Evolutionary conservation across 2,888 invertebrate species (phyloP).

Genomic region (Sarcophaga carnaria): DNA sequence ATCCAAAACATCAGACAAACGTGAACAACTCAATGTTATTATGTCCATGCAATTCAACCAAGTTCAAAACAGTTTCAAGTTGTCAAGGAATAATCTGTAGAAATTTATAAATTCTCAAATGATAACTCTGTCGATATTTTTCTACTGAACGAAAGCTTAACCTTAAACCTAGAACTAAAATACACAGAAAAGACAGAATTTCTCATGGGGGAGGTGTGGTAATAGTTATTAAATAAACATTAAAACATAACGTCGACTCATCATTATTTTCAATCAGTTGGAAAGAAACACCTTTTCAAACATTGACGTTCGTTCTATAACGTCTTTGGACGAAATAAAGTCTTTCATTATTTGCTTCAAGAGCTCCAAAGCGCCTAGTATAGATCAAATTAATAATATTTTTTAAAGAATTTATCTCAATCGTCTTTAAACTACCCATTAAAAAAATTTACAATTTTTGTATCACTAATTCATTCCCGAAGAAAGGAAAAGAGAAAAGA

Average conservation of each 20-base stretch:
- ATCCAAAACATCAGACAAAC: too few relatives aligned
- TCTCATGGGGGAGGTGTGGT: not conserved
- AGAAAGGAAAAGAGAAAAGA: not conserved
- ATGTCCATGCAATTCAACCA: conserved; percentile 11
- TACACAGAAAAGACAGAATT: not conserved
- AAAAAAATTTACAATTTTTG: not conserved
- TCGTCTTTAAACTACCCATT: not conserved
- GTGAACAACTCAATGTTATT: conserved; percentile 14
- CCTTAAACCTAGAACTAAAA: not conserved
- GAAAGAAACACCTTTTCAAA: not conserved
- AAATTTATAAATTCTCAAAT: not conserved
- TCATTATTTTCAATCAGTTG: not conserved
- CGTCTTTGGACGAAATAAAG: not conserved
- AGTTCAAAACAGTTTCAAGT: not conserved
- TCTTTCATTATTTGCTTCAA: not conserved
- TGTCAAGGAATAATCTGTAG: not conserved
- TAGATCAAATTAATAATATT: not conserved
- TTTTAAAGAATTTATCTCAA: not conserved
- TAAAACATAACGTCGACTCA: not conserved
- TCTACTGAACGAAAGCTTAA: not conserved
- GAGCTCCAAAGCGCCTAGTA: too few relatives aligned
- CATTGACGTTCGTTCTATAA: not conserved
- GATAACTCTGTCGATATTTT: not conserved
- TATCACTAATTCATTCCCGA: not conserved
- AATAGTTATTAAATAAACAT: not conserved